Evolutionary conservation across 2,113 vertebrate genomes (phyloP), one percentile per base, ranked within the genome.

Genomic region (Solea solea): DNA sequence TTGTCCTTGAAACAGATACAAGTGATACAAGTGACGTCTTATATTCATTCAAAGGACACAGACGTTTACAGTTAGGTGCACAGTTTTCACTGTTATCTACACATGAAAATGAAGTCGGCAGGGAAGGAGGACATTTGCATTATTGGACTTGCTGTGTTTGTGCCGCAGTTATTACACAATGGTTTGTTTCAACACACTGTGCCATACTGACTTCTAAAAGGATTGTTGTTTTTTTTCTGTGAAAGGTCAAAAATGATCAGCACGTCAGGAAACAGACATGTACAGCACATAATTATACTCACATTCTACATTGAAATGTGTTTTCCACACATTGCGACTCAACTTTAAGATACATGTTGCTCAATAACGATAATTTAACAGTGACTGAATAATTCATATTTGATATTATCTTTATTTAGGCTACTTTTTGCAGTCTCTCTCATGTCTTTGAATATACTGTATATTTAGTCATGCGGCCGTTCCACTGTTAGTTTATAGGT

Each of bases 231-330:
- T 74, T 54, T 49, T 48, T 45, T 28, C 5, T 53, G 40, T 77
- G 34, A 62, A 74, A 54, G 13, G 25, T 59, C 40, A 64, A 63
- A 21, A 69, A 74, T 62, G 42, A 76, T 56, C 63, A 39, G 28
- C 56, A 83, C 72, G 58, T 74, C 46, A 84, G 28, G 55, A 62
- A 53, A 50, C 62, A 48, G 51, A 64, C 53, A 56, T 81, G 79
- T 64, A 49, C 50, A 66, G 48, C 73, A 80, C 72, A 80, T 57
- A 83, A 82, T 70, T 84, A 74, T 65, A 74, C 49, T 61, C 64
- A 83, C 72, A 71, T 2, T 34, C 34, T 72, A 66, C 62, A 72
- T 66, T 11, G 3, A 84, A 62, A 74, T 59, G 74, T 74, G 66
- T 69, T 56, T 34, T 67, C 55, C 50, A 53, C 59, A 88, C 81